These are phyloP conservation scores for Meriones unguiculatus DNA, from an alignment of 2,113 vertebrate genomes.

Conservation along the genomic window DNA sequence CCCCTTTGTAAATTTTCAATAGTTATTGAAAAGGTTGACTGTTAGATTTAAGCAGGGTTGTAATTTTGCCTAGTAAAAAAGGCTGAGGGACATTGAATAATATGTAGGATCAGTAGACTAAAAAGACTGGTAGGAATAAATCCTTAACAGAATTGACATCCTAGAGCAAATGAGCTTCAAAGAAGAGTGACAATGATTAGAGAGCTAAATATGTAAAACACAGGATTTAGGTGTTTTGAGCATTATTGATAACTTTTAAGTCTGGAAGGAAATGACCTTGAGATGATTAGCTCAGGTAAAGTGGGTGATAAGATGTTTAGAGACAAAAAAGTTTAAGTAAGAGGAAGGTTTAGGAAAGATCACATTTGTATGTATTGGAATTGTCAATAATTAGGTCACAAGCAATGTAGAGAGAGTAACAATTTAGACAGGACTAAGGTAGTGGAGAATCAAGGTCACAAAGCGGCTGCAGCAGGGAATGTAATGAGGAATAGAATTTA, in stretches of 20 bases:
- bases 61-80: constrained; percentile 16
- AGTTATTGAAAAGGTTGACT: not conserved
- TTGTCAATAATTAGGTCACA: not conserved
- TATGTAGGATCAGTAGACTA: not conserved
- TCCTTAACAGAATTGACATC: not conserved
- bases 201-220: not conserved
- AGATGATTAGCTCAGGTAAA: not conserved
- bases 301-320: not conserved
- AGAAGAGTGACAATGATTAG: not conserved
- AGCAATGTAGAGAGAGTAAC: not conserved
- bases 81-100: not conserved
- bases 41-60: constrained; percentile 4
- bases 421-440: not conserved
- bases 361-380: not conserved
- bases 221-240: not conserved
- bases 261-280: not conserved
- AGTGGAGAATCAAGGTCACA: constrained; percentile 9
- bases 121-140: not conserved
- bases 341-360: not conserved
- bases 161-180: not conserved
- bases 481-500: constrained; percentile 3
- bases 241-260: not conserved
- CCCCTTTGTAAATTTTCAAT: constrained; percentile 27
- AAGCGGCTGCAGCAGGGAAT: not conserved
- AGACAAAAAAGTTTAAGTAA: not conserved